Base-by-base conservation (phyloP, 1,140 invertebrate species). In the Drosophila sproati region DNA sequence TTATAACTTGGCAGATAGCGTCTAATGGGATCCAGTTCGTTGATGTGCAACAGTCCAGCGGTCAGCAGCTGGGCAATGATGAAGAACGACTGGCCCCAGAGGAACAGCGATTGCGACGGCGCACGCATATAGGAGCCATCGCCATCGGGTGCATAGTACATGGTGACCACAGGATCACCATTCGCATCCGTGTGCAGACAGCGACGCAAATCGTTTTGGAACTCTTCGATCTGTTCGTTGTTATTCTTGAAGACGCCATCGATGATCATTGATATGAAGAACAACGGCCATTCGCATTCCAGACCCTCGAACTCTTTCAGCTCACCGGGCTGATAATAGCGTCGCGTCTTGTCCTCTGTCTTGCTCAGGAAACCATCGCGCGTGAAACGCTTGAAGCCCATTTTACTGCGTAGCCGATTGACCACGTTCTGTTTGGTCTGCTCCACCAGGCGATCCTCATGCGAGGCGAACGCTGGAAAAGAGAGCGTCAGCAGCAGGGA, bases 211-310 rank as follows among this genome's bases (percentile, higher is more conserved):
- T 98, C 94, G 77, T 96, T 96, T 91, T 98, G 96, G 93, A 98
- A 99, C 88, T 98, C 96, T 73, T 98, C 96, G 12, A 98, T 96
- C 94, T 99, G 97, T 51, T 98, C 96, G n/a, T 97, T 96, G 70
- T 98, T 93, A 20, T 96, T 95, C 88, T 96, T 96, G 82, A 97
- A 98, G 74, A 98, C 96, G 68, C 98, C 97, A 93, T 99, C 98
- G 76, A 99, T 98, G 35, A 99, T 97, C 96, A 99, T 97, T 91
- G 97, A 97, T 29, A 98, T 96, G 90, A 96, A 98, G 93, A 99
- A 99, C 8, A 99, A 92, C 0, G 99, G 99, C 98, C 99, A 99
- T 93, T 99, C 98, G 90, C 97, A 98, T 94, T 99, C 99, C 47
- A 99, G 95, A 28, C 97, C 96, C 92, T 99, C 98, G 94, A 99